These are phyloP conservation scores for Eidolon dupreanum DNA, from an alignment of 2,797 vertebrate species.

Conservation along the genomic window DNA sequence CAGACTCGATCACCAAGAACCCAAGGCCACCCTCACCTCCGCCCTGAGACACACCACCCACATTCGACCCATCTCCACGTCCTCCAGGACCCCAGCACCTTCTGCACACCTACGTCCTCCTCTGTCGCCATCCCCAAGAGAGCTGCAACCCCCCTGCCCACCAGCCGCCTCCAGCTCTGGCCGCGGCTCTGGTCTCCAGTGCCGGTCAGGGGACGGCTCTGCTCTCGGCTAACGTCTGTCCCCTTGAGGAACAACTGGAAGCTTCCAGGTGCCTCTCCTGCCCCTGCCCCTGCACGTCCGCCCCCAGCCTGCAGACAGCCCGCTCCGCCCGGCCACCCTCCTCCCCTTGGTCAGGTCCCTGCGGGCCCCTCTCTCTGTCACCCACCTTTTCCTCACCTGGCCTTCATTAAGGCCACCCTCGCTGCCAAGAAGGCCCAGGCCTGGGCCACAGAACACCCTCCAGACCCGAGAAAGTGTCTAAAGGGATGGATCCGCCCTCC, in stretches of 20 bases:
- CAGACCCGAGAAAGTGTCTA: background rate
- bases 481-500: background rate
- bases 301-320: too few relatives aligned
- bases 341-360: background rate
- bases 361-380: background rate
- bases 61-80: background rate
- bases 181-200: too few relatives aligned
- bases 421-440: background rate
- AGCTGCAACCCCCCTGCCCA: accelerated
- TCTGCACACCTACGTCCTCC: background rate
- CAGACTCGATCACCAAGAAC: accelerated
- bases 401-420: too few relatives aligned
- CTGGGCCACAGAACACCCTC: background rate
- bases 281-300: too few relatives aligned
- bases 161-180: background rate
- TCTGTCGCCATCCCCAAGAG: background rate
- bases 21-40: too few relatives aligned
- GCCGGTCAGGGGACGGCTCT: too few relatives aligned
- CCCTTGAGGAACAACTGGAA: background rate
- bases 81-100: background rate
- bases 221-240: too few relatives aligned
- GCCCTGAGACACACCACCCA: background rate
- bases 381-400: background rate
- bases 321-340: background rate
- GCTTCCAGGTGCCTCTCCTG: background rate